Evolutionary conservation across 2,113 vertebrate genomes (phyloP), one percentile per base, ranked within the genome.

Genomic region (Psophia crepitans): DNA sequence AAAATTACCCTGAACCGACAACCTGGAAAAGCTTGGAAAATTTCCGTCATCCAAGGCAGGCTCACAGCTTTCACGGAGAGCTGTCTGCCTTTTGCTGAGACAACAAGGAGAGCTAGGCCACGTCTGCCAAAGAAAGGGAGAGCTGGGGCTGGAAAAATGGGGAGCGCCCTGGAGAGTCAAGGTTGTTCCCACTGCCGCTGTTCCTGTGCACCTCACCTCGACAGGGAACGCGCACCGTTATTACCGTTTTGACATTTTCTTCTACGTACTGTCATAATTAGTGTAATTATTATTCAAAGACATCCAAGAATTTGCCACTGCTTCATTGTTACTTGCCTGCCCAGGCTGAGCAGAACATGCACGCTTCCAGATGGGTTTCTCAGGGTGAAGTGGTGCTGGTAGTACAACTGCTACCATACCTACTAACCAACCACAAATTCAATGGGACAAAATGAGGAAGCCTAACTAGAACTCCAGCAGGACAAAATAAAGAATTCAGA

Each of bases 401-500:
- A 75, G 82, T 35, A 63, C 14, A 87, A 68, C 30, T 60, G 69
- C 33, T 84, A 75, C 51, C 84, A 44, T 11, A 76, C 16, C 53
- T 87, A 48, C 70, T 64, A 87, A 91, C 76, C 53, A 89, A n/a
- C 33, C 27, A 44, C 35, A 73, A 85, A 73, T 83, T 69, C 48
- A 76, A 5, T 32, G 15, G n/a, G 30, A 85, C 37, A 61, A 89
- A 93, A 93, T 73, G 24, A 87, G 57, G 53, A 56, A 76, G 65
- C 61, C 26, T 35, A 87, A 78, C 65, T 41, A 66, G 30, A 89
- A 39, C 21, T 68, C 57, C 6, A 12, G 24, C 22, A 79, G 63
- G 53, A 95, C 49, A 96, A 85, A 94, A 91, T 30, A 68, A 89
- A 87, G 19, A 69, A 83, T 32, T 66, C 77, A 74, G 77, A 91